phyloP scores from a whole-genome alignment of 2,113 vertebrate genomes.

The Tichodroma muraria region DNA sequence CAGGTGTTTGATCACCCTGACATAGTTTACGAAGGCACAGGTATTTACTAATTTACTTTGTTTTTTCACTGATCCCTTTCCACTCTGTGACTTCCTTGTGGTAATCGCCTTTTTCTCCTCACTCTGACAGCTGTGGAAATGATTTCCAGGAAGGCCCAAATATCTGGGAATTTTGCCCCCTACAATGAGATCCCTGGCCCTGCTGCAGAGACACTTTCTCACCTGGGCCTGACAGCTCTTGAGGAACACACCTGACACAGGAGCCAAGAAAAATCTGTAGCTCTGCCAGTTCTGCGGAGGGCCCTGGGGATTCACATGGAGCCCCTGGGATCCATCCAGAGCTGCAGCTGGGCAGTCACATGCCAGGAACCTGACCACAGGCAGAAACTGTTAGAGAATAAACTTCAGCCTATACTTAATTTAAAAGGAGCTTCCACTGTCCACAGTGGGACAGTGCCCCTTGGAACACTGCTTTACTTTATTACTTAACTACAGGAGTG shows the following conservation, averaged over 20 bases:
- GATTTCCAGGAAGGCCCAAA: not conserved
- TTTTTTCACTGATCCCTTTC: not conserved
- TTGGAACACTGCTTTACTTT: not conserved
- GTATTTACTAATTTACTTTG: not conserved
- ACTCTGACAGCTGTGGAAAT: not conserved
- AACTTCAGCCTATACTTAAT: not conserved
- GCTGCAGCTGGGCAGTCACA: not conserved
- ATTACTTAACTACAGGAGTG: not conserved
- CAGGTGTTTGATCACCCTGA: not conserved
- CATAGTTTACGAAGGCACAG: accelerated
- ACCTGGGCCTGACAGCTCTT: not conserved
- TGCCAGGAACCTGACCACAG: not conserved
- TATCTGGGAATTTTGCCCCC: not conserved
- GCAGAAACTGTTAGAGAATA: not conserved
- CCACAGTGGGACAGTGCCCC: not conserved
- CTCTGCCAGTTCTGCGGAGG: not conserved
- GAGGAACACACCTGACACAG: not conserved
- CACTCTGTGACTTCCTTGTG: not conserved
- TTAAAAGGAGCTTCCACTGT: not conserved
- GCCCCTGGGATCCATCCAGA: not conserved
- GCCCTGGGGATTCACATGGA: not conserved
- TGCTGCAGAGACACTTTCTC: not conserved
- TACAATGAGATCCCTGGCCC: not conserved
- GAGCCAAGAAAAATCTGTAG: not conserved
- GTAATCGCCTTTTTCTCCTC: not conserved